phyloP scores from a whole-genome alignment of 2,888 invertebrate genomes.

The Eilema caniola region DNA sequence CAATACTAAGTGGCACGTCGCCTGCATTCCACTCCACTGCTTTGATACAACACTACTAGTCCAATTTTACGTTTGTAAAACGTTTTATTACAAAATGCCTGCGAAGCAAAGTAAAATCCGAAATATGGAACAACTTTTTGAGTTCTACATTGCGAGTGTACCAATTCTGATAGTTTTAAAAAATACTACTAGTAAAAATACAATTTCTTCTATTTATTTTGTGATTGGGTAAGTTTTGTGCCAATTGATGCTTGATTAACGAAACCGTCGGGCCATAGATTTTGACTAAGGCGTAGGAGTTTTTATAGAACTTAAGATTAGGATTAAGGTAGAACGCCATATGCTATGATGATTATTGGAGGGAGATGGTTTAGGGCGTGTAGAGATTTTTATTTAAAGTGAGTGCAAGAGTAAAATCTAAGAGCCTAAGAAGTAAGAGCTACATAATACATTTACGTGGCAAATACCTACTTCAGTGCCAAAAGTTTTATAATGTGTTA shows the following conservation, averaged over 20 bases:
- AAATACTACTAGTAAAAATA: too few species aligned
- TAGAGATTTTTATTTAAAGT: too few species aligned
- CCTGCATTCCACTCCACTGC: conserved; percentile 75
- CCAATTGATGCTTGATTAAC: too few species aligned
- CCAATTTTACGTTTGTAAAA: conserved; percentile 56
- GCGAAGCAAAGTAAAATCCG: conserved; percentile 32
- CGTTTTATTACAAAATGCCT: conserved; percentile 54
- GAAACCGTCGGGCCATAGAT: too few species aligned
- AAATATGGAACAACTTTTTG: conserved; percentile 6
- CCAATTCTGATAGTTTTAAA: not conserved
- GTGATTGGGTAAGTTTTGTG: too few species aligned
- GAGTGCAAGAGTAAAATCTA: too few species aligned
- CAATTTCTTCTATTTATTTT: too few species aligned
- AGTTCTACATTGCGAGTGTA: not conserved
- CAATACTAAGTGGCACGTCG: conserved; percentile 68
- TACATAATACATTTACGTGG: not conserved
- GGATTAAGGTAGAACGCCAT: too few species aligned
- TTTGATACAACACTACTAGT: conserved; percentile 68
- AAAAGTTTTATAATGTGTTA: conserved; percentile 60
- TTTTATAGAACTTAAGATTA: too few species aligned
- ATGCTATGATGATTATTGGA: too few species aligned
- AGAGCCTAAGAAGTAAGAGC: not conserved
- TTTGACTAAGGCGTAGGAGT: too few species aligned
- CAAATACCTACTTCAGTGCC: conserved; percentile 14
- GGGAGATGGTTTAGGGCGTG: too few species aligned